phyloP scores from a whole-genome alignment of 2,888 invertebrate genomes.

The Galerucella pusilla region DNA sequence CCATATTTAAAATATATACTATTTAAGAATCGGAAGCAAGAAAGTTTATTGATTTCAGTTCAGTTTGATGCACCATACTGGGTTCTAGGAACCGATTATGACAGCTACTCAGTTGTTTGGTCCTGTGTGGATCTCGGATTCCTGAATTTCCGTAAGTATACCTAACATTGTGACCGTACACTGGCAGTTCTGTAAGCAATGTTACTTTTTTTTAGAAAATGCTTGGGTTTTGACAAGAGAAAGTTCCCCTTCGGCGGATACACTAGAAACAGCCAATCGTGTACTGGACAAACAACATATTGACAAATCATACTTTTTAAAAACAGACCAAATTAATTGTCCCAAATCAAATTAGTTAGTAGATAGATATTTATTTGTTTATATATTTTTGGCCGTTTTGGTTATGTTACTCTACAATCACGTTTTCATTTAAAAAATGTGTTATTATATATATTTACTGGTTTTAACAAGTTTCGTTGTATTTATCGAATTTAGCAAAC shows the following conservation, averaged over 20 bases:
- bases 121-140: constrained; percentile 70
- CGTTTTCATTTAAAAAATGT: background rate
- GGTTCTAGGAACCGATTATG: constrained; percentile 75
- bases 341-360: constrained; percentile 47
- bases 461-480: no score
- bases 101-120: constrained; percentile 72
- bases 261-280: constrained; percentile 71
- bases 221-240: constrained; percentile 75
- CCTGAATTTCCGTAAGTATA: constrained; percentile 67
- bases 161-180: background rate
- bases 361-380: background rate
- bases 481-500: no score
- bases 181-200: no score
- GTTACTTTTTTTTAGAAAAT: constrained; percentile 58
- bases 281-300: constrained; percentile 70
- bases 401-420: background rate
- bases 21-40: no score
- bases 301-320: constrained; percentile 69
- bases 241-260: constrained; percentile 68
- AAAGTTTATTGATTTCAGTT: constrained; percentile 58
- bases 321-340: constrained; percentile 74
- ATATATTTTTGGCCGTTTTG: background rate
- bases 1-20: no score
- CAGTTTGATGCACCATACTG: constrained; percentile 70
- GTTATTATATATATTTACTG: no score